Conservation (phyloP, 2,113 vertebrate genomes). For the Tyto alba region DNA sequence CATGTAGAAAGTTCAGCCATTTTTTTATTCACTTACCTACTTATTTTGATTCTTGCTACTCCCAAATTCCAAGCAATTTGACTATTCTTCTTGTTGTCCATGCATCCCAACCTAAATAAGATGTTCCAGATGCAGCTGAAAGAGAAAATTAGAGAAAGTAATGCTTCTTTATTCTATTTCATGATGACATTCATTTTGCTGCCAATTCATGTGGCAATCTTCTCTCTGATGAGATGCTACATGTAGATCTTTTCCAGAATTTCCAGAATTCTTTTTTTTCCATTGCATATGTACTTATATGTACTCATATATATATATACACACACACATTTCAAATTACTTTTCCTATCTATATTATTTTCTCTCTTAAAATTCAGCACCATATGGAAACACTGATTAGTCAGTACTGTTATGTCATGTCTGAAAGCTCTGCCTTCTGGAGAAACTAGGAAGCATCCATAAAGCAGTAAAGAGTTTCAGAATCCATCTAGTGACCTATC, state of each 20-base stretch:
- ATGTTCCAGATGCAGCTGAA: background rate
- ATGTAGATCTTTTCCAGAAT: background rate
- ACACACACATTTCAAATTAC: background rate
- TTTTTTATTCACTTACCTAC: background rate
- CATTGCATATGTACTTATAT: background rate
- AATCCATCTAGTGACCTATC: background rate
- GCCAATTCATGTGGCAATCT: background rate
- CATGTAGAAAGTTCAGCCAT: background rate
- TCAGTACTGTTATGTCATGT: background rate
- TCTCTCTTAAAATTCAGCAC: background rate
- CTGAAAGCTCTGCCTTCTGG: background rate
- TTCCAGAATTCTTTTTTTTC: background rate
- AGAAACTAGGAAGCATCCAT: background rate
- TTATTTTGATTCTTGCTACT: background rate
- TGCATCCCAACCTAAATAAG: background rate
- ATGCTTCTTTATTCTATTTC: background rate
- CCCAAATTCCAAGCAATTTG: background rate
- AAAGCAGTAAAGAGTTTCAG: background rate
- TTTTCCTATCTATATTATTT: background rate
- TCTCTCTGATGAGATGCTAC: background rate
- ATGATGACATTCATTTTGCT: background rate
- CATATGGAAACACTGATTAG: constrained; percentile 7
- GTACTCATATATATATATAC: background rate
- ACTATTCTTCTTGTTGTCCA: background rate
- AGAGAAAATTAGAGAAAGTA: background rate